Percentiles rank a stretch among this genome's conserved stretches.
These are phyloP conservation scores for Chloebia gouldiae DNA, from an alignment of 2,113 vertebrate species.

Conservation along the genomic window DNA sequence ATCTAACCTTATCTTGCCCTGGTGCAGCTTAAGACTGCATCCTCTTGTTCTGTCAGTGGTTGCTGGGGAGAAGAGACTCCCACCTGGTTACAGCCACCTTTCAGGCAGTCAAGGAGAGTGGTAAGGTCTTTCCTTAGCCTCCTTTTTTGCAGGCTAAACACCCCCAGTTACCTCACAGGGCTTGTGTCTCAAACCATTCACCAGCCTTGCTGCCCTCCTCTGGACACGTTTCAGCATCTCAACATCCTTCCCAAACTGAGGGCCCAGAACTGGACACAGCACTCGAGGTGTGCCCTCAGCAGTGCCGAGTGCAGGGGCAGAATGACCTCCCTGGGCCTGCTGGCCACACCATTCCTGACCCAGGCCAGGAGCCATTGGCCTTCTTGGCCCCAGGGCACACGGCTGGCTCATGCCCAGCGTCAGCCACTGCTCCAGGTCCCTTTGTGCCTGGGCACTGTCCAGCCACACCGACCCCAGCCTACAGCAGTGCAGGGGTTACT, in stretches of 20 bases:
- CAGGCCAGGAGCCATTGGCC: too few species aligned
- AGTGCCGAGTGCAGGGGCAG: background rate
- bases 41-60: fast-evolving
- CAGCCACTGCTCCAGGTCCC: fast-evolving
- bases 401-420: background rate
- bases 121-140: background rate
- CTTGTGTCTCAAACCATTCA: background rate
- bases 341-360: fast-evolving
- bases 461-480: fast-evolving
- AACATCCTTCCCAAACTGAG: fast-evolving
- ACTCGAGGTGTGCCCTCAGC: background rate
- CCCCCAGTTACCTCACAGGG: fast-evolving
- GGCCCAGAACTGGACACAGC: background rate
- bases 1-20: background rate
- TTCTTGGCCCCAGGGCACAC: too few species aligned
- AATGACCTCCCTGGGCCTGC: fast-evolving
- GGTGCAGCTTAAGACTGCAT: fast-evolving
- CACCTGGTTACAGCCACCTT: background rate
- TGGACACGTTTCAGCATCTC: fast-evolving
- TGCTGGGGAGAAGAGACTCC: background rate
- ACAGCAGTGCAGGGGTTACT: fast-evolving
- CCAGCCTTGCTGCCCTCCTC: background rate
- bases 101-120: background rate
- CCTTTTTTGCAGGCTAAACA: background rate
- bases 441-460: background rate